Conservation (phyloP, 2,113 vertebrate species). For the Oophaga pumilio region DNA sequence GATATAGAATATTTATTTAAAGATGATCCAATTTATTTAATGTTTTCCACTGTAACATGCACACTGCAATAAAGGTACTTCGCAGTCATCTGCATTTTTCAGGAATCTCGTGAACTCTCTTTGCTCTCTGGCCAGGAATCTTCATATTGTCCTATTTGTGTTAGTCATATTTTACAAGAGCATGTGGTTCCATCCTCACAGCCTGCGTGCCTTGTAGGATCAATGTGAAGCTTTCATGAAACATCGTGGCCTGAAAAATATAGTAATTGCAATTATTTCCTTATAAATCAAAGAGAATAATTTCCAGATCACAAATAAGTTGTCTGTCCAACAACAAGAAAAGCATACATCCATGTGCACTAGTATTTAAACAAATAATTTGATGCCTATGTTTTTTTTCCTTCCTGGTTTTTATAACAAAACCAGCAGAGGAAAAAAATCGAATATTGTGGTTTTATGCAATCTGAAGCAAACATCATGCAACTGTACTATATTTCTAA, state of each 20-base stretch:
- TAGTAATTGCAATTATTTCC: constrained; percentile 32
- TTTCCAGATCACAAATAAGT: constrained; percentile 31
- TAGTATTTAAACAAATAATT: neutral
- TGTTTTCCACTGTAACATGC: neutral
- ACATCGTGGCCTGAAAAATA: constrained; percentile 4
- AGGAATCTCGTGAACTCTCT: neutral
- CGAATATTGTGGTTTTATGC: neutral
- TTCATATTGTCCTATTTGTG: constrained; percentile 25
- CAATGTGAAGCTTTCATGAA: constrained; percentile 24
- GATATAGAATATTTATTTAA: neutral
- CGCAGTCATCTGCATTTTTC: neutral
- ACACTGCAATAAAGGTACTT: neutral
- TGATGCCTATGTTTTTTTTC: neutral
- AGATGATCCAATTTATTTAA: neutral
- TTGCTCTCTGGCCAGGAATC: constrained; percentile 31
- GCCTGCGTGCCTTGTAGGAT: neutral
- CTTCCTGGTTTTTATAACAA: neutral
- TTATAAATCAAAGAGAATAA: constrained; percentile 25
- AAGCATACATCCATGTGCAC: neutral
- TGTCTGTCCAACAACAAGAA: neutral
- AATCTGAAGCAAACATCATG: neutral
- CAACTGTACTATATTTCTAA: neutral
- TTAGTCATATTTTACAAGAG: constrained; percentile 2
- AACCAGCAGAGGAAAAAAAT: neutral
- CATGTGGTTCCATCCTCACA: constrained; percentile 26